Conservation (phyloP, 1,140 invertebrate genomes). For the Heterodera schachtii region DNA sequence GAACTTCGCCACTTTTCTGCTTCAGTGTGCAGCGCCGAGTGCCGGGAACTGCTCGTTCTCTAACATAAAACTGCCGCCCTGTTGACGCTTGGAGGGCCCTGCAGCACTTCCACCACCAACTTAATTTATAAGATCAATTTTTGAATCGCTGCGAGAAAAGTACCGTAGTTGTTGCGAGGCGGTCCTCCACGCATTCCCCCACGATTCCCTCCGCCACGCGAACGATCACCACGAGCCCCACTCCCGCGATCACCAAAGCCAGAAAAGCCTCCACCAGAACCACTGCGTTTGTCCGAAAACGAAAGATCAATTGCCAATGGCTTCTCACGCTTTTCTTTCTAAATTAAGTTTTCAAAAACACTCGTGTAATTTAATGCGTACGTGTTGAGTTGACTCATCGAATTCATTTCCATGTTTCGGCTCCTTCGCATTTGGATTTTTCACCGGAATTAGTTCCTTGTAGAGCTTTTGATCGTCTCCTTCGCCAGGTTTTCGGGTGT, state of each 20-base stretch:
- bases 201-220: slow-evolving; percentile 1
- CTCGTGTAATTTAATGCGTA: neutral
- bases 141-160: neutral
- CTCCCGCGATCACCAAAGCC: slow-evolving; percentile 14
- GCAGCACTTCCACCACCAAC: slow-evolving; percentile 13
- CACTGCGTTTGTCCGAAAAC: slow-evolving; percentile 18
- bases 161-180: slow-evolving; percentile 16
- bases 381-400: slow-evolving; percentile 22
- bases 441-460: slow-evolving; percentile 41
- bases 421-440: slow-evolving; percentile 30
- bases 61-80: slow-evolving; percentile 24
- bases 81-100: slow-evolving; percentile 14
- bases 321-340: slow-evolving; percentile 32
- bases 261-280: neutral
- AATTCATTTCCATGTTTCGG: slow-evolving; percentile 25
- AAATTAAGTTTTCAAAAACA: neutral
- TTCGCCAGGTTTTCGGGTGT: slow-evolving; percentile 42
- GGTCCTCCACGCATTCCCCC: slow-evolving; percentile 10
- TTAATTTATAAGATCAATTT: neutral
- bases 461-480: slow-evolving; percentile 41
- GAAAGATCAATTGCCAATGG: slow-evolving; percentile 12
- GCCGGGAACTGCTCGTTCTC: slow-evolving; percentile 29
- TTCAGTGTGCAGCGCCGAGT: slow-evolving; percentile 13
- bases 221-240: neutral
- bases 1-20: neutral